These are phyloP conservation scores for Lepidonotus clava DNA, from an alignment of 2,888 invertebrate genomes.

Conservation along the genomic window DNA sequence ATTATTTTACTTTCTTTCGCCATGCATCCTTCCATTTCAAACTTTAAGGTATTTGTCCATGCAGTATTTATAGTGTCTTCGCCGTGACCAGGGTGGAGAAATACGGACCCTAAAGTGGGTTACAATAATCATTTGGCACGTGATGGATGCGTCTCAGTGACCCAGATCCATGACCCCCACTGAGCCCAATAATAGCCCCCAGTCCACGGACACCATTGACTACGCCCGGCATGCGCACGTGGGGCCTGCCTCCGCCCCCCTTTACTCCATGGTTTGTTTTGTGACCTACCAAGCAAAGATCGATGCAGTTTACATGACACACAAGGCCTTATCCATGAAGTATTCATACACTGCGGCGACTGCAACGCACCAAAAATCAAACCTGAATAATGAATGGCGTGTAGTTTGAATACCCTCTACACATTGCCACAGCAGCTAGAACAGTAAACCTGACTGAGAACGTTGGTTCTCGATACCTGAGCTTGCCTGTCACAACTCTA, in stretches of 20 bases:
- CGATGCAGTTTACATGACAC: not conserved
- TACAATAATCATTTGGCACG: no score
- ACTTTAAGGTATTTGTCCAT: no score
- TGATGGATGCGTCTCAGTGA: not conserved
- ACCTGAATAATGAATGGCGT: not conserved
- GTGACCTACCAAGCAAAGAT: not conserved
- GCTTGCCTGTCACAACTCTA: not conserved
- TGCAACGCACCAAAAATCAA: no score
- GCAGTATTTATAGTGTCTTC: no score
- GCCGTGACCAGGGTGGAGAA: no score
- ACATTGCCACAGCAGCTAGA: not conserved
- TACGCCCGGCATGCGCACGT: no score
- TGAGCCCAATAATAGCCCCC: constrained; percentile 1
- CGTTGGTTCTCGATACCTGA: not conserved
- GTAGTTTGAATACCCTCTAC: no score
- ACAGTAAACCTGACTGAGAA: not conserved
- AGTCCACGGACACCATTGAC: no score
- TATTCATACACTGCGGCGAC: not conserved
- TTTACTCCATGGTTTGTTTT: not conserved
- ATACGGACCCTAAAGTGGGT: no score
- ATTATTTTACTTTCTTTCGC: no score
- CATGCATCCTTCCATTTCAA: no score
- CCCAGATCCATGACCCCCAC: not conserved
- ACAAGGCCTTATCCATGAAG: not conserved
- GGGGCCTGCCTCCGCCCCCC: no score